These are phyloP conservation scores for Trachymyrmex septentrionalis DNA, from an alignment of 1,140 invertebrate genomes.

Conservation along the genomic window DNA sequence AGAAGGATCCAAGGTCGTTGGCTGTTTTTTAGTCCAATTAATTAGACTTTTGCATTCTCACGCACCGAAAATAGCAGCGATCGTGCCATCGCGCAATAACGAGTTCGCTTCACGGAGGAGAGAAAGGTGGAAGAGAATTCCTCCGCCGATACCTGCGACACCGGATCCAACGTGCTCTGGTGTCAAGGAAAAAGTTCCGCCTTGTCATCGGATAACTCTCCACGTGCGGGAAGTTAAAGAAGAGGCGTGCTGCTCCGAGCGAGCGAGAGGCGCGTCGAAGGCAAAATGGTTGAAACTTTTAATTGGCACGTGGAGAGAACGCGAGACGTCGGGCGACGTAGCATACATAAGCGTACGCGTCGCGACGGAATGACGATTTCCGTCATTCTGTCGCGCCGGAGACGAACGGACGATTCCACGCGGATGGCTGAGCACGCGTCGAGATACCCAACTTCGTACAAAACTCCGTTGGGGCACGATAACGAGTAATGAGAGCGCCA, in stretches of 20 bases:
- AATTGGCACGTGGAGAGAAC: slow-evolving; percentile 39
- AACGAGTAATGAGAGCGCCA: not conserved
- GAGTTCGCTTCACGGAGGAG: not conserved
- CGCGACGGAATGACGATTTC: slow-evolving; percentile 12
- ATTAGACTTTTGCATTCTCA: slow-evolving; percentile 10
- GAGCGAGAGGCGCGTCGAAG: not conserved
- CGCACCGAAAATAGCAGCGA: not conserved
- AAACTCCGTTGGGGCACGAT: not conserved
- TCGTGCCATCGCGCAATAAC: slow-evolving; percentile 2
- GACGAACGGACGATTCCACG: not conserved
- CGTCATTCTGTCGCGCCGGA: not conserved
- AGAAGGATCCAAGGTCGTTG: not conserved
- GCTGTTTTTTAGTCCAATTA: not conserved
- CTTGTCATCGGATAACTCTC: slow-evolving; percentile 44
- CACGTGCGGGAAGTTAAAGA: slow-evolving; percentile 38
- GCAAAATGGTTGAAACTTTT: slow-evolving; percentile 54
- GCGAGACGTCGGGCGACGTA: not conserved
- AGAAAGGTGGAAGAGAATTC: not conserved
- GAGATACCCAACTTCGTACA: not conserved
- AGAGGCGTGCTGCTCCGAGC: not conserved
- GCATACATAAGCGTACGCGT: not conserved
- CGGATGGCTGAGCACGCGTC: slow-evolving; percentile 6
- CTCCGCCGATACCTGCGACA: slow-evolving; percentile 25
- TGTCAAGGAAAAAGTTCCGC: slow-evolving; percentile 62
- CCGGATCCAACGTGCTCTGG: slow-evolving; percentile 27